phyloP scores from a whole-genome alignment of 2,797 vertebrate species.

The Phrynocephalus guinanensis region DNA sequence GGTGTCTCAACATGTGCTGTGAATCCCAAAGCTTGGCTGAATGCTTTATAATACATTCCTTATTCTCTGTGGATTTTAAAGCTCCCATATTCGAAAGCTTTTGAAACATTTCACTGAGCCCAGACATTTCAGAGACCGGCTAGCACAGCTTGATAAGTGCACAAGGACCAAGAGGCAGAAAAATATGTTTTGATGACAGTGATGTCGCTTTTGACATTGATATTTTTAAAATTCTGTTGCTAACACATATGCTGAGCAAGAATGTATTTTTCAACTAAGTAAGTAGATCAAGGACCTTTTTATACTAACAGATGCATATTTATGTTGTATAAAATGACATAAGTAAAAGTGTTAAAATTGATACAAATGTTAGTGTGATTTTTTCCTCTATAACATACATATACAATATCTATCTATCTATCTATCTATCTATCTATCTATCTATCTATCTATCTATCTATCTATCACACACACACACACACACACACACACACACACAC shows the following conservation, averaged over 20 bases:
- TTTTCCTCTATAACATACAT: not conserved
- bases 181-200: constrained; percentile 6
- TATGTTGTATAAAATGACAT: not conserved
- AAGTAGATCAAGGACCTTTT: not conserved
- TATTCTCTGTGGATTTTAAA: constrained; percentile 29
- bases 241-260: constrained; percentile 7
- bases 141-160: constrained; percentile 16
- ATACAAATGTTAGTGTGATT: not conserved
- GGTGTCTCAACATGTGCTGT: constrained; percentile 21
- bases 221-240: not conserved
- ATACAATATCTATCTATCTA: too few relatives aligned
- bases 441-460: too few relatives aligned
- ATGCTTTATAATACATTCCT: not conserved
- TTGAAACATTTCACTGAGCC: constrained; percentile 15
- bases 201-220: not conserved
- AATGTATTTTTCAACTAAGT: not conserved
- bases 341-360: not conserved
- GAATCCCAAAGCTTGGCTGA: constrained; percentile 15
- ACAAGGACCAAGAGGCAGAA: constrained; percentile 20
- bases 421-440: too few relatives aligned
- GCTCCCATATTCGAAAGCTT: not conserved
- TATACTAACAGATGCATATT: not conserved
- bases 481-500: too few relatives aligned
- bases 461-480: too few relatives aligned
- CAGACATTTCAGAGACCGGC: constrained; percentile 20